Conservation (phyloP, 2,797 vertebrate genomes). For the Limosa lapponica region DNA sequence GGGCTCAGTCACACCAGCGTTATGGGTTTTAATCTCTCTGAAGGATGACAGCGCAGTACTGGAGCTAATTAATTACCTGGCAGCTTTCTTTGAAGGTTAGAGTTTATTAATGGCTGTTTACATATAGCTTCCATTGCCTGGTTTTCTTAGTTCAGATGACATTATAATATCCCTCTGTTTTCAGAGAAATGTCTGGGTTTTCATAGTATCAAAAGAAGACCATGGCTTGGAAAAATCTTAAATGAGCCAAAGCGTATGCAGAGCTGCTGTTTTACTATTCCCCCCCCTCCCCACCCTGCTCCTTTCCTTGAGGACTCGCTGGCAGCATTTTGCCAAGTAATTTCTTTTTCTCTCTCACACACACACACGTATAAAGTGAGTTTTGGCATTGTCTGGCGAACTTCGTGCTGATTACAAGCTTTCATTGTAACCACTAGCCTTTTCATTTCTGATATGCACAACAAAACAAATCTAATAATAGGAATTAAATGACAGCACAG, state of each 20-base stretch:
- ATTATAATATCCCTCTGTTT: conserved; percentile 7
- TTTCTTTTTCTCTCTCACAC: conserved; percentile 19
- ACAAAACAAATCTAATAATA: conserved; percentile 78
- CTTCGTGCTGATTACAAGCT: conserved; percentile 76
- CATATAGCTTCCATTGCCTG: neutral
- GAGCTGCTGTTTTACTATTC: neutral
- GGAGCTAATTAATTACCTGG: conserved; percentile 40
- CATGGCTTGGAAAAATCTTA: conserved; percentile 56
- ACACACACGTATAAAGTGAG: conserved; percentile 7
- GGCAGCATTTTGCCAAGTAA: conserved; percentile 38
- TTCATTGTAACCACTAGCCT: conserved; percentile 72
- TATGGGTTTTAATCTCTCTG: neutral
- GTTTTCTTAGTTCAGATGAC: conserved; percentile 10
- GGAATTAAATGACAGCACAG: conserved; percentile 74
- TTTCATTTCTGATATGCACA: conserved; percentile 78
- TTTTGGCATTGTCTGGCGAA: conserved; percentile 66
- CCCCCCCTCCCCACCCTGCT: neutral
- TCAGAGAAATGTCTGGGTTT: conserved; percentile 8
- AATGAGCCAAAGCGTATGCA: neutral
- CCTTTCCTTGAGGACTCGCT: conserved; percentile 42
- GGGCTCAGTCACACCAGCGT: neutral
- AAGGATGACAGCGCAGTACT: neutral
- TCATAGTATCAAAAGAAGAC: conserved; percentile 16
- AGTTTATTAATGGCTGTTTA: conserved; percentile 37
- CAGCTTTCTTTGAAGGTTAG: conserved; percentile 33